These are phyloP conservation scores for Semnopithecus entellus DNA, from an alignment of 2,113 vertebrate species.

Conservation along the genomic window DNA sequence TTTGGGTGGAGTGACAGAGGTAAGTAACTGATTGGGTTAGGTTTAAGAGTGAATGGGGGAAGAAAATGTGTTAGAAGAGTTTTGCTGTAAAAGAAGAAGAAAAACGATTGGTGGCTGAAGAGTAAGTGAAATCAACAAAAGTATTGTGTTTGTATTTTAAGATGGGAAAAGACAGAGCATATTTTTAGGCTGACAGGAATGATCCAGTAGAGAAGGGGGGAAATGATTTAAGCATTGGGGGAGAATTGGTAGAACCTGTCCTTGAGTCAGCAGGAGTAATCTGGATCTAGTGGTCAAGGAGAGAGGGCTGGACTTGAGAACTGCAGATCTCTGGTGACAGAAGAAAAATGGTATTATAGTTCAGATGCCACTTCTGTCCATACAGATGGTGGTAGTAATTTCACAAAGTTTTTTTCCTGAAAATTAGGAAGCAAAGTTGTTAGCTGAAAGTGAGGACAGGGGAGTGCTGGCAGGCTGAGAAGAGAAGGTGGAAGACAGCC, in stretches of 20 bases:
- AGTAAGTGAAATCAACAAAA: not conserved
- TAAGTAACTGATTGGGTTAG: not conserved
- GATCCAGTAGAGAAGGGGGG: not conserved
- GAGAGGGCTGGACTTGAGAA: too few species aligned
- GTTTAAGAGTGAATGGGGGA: not conserved
- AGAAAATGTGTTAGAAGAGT: not conserved
- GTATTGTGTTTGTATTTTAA: not conserved
- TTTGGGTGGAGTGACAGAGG: not conserved
- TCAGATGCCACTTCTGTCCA: not conserved
- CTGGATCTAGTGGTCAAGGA: not conserved
- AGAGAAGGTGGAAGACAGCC: not conserved
- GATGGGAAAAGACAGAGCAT: not conserved
- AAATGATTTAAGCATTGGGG: not conserved
- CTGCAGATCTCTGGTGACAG: not conserved
- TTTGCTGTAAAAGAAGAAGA: not conserved
- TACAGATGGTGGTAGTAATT: not conserved
- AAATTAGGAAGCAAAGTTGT: not conserved
- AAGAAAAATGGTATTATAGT: not conserved
- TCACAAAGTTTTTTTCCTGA: not conserved
- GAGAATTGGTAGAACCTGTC: not conserved
- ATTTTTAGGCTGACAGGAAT: not conserved
- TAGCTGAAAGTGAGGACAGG: not conserved
- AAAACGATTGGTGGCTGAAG: not conserved
- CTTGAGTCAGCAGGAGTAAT: not conserved
- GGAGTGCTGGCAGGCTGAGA: not conserved